A percentile compares a stretch with the other conserved stretches of the same genome.
Conservation (phyloP, 2,113 vertebrate genomes). For the Cyanoramphus novaezelandiae region DNA sequence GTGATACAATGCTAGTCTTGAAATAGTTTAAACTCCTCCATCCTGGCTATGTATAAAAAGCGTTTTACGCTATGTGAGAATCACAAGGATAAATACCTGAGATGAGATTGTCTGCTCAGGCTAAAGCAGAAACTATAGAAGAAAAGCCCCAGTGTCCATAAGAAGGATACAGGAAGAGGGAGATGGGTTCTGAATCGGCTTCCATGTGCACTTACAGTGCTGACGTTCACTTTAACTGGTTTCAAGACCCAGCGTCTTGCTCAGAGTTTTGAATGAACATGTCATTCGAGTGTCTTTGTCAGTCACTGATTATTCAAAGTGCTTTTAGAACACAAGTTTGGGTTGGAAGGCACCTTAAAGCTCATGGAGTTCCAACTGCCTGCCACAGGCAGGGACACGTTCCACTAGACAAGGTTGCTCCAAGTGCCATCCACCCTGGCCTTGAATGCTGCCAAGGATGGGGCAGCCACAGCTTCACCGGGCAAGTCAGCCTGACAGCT, state of each 20-base stretch:
- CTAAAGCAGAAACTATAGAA: not conserved
- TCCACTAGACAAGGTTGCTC: not conserved
- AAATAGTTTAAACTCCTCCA: not conserved
- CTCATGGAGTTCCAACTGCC: not conserved
- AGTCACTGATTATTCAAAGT: not conserved
- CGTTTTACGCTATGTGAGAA: not conserved
- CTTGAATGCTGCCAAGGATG: not conserved
- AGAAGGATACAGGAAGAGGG: not conserved
- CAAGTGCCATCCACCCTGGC: not conserved
- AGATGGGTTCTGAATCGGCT: too few relatives aligned
- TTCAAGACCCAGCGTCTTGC: not conserved
- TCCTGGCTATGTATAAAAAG: rapidly evolving
- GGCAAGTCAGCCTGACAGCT: not conserved
- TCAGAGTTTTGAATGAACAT: not conserved
- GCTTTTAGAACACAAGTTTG: not conserved
- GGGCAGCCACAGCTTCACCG: not conserved
- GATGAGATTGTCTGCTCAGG: not conserved
- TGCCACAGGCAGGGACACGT: not conserved
- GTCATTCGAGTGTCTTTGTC: not conserved
- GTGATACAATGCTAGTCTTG: not conserved
- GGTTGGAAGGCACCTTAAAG: not conserved
- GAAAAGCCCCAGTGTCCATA: not conserved
- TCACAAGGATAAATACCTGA: not conserved
- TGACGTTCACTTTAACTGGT: not conserved
- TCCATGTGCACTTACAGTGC: rapidly evolving